Percentiles rank a stretch among this genome's conserved stretches.
Conservation (phyloP, 1,140 invertebrate species). For the Gyrodactylus bullatarudis region DNA sequence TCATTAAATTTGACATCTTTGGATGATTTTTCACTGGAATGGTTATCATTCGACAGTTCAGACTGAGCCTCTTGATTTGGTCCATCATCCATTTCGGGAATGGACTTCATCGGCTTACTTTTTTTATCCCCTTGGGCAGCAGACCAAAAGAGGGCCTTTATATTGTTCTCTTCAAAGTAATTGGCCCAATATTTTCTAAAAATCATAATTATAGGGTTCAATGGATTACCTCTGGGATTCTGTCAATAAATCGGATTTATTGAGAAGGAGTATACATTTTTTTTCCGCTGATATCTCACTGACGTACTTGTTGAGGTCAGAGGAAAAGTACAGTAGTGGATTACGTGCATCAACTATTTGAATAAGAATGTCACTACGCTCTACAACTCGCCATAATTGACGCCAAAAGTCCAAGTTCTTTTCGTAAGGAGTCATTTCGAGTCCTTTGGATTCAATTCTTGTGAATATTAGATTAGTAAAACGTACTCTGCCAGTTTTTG, state of each 20-base stretch:
- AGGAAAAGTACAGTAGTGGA: conserved; percentile 60
- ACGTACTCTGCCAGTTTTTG: conserved; percentile 28
- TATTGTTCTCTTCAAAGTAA: conserved; percentile 37
- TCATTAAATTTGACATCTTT: background rate
- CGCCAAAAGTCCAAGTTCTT: conserved; percentile 92
- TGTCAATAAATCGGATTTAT: conserved; percentile 78
- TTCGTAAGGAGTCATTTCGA: conserved; percentile 75
- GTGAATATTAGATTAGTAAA: conserved; percentile 27
- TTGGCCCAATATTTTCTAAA: conserved; percentile 36
- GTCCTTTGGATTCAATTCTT: conserved; percentile 27
- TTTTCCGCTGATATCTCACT: conserved; percentile 42
- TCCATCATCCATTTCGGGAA: background rate
- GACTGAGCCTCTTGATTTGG: background rate
- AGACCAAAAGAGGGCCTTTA: conserved; percentile 49
- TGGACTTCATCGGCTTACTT: conserved; percentile 8
- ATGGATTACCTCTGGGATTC: conserved; percentile 12
- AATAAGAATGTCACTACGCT: conserved; percentile 56
- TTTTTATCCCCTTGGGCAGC: conserved; percentile 24
- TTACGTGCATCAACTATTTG: conserved; percentile 88
- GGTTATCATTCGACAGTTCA: too few species aligned
- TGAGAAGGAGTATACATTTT: conserved; percentile 48
- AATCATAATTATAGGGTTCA: conserved; percentile 4
- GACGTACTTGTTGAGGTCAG: conserved; percentile 71
- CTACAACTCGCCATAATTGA: conserved; percentile 83
- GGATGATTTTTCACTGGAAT: background rate